phyloP scores from a whole-genome alignment of 2,888 invertebrate genomes.

The Eristalis pertinax region DNA sequence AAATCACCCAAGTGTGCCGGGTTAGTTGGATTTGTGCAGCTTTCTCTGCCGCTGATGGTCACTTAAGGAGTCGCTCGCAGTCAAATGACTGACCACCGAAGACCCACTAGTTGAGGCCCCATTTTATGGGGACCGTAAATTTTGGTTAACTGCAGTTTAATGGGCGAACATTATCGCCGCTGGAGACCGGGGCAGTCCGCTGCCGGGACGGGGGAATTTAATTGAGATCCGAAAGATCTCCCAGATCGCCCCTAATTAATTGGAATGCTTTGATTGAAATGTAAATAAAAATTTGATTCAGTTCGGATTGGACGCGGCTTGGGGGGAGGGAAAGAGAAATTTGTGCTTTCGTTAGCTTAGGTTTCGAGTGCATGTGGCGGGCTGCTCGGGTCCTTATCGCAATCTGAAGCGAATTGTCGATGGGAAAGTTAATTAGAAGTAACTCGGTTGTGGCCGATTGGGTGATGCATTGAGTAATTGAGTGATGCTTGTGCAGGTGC shows the following conservation, averaged over 20 bases:
- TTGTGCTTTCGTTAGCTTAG: not conserved
- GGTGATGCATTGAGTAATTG: not conserved
- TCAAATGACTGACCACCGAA: not conserved
- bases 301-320: not conserved
- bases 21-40: not conserved
- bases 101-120: constrained; percentile 14
- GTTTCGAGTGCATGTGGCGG: not conserved
- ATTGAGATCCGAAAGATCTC: constrained; percentile 32
- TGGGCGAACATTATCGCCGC: constrained; percentile 31
- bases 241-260: constrained; percentile 11
- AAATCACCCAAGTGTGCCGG: not conserved
- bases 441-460: not conserved
- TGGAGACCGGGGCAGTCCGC: not conserved
- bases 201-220: not conserved
- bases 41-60: not conserved
- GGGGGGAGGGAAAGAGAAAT: not conserved
- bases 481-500: not conserved
- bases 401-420: not conserved
- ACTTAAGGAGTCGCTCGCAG: not conserved
- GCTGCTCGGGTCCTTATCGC: not conserved
- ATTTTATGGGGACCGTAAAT: constrained; percentile 41
- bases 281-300: not conserved
- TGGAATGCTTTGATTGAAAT: constrained; percentile 1
- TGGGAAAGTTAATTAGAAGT: not conserved
- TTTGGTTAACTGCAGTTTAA: constrained; percentile 40